phyloP scores from a whole-genome alignment of 2,797 vertebrate species.

The Sciaenops ocellatus region DNA sequence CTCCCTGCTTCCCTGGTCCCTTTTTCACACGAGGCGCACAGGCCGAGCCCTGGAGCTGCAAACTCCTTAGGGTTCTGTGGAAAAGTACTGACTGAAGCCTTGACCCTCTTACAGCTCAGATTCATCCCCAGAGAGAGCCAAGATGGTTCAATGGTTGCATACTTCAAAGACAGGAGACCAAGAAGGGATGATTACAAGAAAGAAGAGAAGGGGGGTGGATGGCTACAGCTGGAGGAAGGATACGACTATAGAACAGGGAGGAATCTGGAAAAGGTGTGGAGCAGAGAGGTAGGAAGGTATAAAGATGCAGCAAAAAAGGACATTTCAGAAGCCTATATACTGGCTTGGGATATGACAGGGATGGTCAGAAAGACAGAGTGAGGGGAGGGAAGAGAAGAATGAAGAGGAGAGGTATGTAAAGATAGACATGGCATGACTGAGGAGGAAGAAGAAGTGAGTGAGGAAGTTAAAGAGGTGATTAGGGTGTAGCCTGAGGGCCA shows the following conservation, averaged over 20 bases:
- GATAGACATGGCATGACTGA: not conserved
- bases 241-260: not conserved
- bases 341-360: slow-evolving; percentile 6
- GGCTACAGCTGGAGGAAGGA: not conserved
- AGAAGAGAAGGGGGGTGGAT: slow-evolving; percentile 8
- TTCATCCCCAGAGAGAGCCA: slow-evolving; percentile 33
- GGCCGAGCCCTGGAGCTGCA: not conserved
- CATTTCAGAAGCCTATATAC: slow-evolving; percentile 2
- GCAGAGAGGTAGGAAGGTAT: not conserved
- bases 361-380: not conserved
- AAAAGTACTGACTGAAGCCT: slow-evolving; percentile 25
- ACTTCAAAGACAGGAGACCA: slow-evolving; percentile 46
- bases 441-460: slow-evolving; percentile 16
- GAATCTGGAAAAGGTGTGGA: slow-evolving; percentile 4
- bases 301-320: not conserved
- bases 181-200: slow-evolving; percentile 9
- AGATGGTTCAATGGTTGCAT: slow-evolving; percentile 13
- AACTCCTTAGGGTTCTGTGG: slow-evolving; percentile 12
- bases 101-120: slow-evolving; percentile 8
- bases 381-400: not conserved
- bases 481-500: slow-evolving; percentile 56
- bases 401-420: slow-evolving; percentile 12
- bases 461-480: slow-evolving; percentile 65
- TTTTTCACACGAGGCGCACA: not conserved
- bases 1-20: not conserved